phyloP scores from a whole-genome alignment of 2,113 vertebrate genomes.

The Pyxicephalus adspersus region DNA sequence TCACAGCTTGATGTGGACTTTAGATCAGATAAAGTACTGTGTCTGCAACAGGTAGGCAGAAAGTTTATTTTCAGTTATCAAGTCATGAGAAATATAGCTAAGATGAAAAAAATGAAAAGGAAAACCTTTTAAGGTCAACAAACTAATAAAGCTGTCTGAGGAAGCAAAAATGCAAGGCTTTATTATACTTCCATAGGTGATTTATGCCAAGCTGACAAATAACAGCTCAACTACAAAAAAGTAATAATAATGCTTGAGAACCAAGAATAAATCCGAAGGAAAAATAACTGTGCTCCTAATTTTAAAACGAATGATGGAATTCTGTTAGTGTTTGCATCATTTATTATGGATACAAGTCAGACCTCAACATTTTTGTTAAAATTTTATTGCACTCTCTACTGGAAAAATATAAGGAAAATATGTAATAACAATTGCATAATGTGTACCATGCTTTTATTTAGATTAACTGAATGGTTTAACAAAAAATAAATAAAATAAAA shows the following conservation, averaged over 20 bases:
- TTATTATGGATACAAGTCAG: no score
- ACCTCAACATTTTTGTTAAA: not conserved
- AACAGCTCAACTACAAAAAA: not conserved
- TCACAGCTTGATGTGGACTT: not conserved
- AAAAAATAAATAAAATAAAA: not conserved
- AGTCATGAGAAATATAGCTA: constrained; percentile 55
- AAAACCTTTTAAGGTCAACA: constrained; percentile 57
- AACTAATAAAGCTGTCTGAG: constrained; percentile 57
- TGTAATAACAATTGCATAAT: not conserved
- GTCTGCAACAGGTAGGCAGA: constrained; percentile 63
- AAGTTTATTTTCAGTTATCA: constrained; percentile 62
- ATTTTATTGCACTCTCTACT: not conserved
- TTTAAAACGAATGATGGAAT: not conserved
- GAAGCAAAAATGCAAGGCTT: not conserved
- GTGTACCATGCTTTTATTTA: not conserved
- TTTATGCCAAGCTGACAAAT: not conserved
- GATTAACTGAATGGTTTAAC: not conserved
- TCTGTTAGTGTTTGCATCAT: not conserved
- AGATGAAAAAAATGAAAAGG: constrained; percentile 18
- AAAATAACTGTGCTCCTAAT: not conserved
- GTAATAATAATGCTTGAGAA: constrained; percentile 6
- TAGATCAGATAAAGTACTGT: not conserved
- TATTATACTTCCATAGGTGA: constrained; percentile 48
- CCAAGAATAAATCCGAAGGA: not conserved
- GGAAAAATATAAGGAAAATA: not conserved